Percentiles rank a stretch among this genome's conserved stretches.
Evolutionary conservation across 2,113 vertebrate genomes (phyloP).

Genomic region (Microtus montanus): DNA sequence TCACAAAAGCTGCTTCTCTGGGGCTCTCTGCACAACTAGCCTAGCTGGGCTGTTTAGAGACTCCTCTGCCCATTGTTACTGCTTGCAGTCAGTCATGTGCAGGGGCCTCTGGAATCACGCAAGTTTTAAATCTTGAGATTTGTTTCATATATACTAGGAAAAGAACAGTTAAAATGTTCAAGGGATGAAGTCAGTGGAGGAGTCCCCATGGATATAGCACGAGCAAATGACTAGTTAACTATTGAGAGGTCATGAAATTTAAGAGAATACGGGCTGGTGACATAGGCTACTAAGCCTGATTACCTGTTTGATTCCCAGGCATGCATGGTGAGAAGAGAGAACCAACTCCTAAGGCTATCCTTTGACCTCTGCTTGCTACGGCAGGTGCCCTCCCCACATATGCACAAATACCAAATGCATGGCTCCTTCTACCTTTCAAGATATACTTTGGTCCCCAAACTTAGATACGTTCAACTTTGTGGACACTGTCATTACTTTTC

Average conservation of each 20-base stretch:
- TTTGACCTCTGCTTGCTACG: background rate
- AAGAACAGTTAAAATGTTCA: background rate
- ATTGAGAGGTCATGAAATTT: background rate
- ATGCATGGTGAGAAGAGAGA: too few species aligned
- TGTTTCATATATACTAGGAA: background rate
- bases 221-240: slow-evolving; percentile 6
- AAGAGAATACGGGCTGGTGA: background rate
- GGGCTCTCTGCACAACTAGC: background rate
- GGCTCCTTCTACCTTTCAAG: background rate
- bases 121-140: background rate
- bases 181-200: background rate
- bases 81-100: background rate
- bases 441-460: slow-evolving; percentile 32
- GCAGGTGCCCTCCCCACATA: too few species aligned
- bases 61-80: background rate
- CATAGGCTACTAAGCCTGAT: background rate
- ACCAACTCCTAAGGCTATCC: background rate
- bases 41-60: background rate
- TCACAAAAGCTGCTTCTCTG: background rate
- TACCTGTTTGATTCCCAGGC: too few species aligned
- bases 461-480: slow-evolving; percentile 32
- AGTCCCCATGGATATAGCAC: background rate
- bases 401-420: background rate
- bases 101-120: background rate
- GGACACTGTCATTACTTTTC: background rate